Conservation (phyloP, 2,888 invertebrate genomes). For the Smittia sp. region DNA sequence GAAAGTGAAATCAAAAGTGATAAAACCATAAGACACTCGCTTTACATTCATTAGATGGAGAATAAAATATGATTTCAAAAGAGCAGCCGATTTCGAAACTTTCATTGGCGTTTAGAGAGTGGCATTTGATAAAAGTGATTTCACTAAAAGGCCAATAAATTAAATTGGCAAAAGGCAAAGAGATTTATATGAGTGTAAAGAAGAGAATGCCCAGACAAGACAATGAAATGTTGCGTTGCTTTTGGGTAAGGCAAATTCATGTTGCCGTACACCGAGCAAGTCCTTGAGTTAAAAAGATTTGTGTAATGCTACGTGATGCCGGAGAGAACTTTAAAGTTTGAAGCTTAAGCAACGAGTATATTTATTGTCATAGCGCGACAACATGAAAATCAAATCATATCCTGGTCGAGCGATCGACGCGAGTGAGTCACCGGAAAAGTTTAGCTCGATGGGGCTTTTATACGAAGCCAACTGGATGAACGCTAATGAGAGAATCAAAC, state of each 20-base stretch:
- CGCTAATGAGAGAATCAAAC: constrained; percentile 53
- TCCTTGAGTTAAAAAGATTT: no score
- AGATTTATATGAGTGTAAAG: background rate
- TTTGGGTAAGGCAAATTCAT: no score
- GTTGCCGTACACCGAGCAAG: no score
- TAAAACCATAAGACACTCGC: no score
- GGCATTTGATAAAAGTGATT: constrained; percentile 5
- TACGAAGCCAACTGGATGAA: constrained; percentile 86
- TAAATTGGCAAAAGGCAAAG: background rate
- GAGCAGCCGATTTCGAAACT: background rate
- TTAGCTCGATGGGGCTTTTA: constrained; percentile 69
- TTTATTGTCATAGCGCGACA: constrained; percentile 29
- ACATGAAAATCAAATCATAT: constrained; percentile 80
- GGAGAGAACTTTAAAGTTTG: background rate
- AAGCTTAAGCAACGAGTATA: background rate
- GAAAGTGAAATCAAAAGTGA: background rate
- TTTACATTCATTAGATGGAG: no score
- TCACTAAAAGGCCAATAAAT: background rate
- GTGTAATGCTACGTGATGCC: no score
- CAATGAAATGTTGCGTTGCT: background rate
- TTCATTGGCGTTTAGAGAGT: background rate
- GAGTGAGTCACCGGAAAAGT: constrained; percentile 66
- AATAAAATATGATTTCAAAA: no score
- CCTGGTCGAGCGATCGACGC: constrained; percentile 77
- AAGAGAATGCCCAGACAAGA: constrained; percentile 9